phyloP scores from a whole-genome alignment of 2,113 vertebrate species.

The Pagrus major region DNA sequence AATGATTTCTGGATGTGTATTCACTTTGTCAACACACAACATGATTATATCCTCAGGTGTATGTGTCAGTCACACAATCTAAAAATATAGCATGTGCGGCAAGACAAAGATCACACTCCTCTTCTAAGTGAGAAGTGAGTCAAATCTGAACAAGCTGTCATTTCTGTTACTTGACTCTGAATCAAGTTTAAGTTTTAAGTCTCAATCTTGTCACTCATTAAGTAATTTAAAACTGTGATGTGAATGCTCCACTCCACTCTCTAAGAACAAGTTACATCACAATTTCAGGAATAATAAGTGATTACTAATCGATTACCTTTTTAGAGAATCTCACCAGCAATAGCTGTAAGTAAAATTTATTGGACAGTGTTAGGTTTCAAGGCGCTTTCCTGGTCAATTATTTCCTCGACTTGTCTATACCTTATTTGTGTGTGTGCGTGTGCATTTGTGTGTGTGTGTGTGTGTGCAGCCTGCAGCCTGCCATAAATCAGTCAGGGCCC shows the following conservation, averaged over 20 bases:
- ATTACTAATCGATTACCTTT: neutral
- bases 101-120: no score
- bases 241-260: neutral
- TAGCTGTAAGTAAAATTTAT: slow-evolving; percentile 16
- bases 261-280: neutral
- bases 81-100: no score
- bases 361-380: slow-evolving; percentile 2
- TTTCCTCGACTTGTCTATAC: slow-evolving; percentile 15
- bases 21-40: no score
- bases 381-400: neutral
- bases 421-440: slow-evolving; percentile 16
- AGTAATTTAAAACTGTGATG: neutral
- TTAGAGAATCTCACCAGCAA: neutral
- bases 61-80: no score
- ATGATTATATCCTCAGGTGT: no score
- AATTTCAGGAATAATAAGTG: neutral
- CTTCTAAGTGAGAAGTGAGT: no score
- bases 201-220: neutral
- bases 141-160: neutral
- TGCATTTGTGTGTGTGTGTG: slow-evolving; percentile 10
- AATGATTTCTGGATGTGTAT: no score
- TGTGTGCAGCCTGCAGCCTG: slow-evolving; percentile 38
- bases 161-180: neutral
- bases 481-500: slow-evolving; percentile 66
- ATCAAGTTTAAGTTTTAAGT: neutral